These are phyloP conservation scores for Pantherophis guttatus DNA, from an alignment of 2,113 vertebrate species.

Conservation along the genomic window DNA sequence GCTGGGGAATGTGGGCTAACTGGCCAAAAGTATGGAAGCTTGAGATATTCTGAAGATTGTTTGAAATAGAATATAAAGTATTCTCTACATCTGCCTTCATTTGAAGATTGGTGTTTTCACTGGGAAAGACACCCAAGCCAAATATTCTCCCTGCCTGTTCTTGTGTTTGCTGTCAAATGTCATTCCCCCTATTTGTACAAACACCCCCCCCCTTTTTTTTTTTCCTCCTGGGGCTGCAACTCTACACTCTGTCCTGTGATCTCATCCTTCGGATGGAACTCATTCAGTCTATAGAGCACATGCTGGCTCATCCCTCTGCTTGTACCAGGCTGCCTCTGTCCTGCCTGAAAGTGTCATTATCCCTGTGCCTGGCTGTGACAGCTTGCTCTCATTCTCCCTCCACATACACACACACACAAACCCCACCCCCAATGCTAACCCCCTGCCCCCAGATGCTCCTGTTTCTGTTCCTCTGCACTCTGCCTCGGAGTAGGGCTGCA, in stretches of 20 bases:
- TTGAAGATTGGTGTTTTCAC: not conserved
- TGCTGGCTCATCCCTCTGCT: not conserved
- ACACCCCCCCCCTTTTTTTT: no score
- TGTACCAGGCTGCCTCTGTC: not conserved
- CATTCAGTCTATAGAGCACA: not conserved
- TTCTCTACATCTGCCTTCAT: not conserved
- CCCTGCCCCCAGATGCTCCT: not conserved
- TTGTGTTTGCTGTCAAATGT: not conserved
- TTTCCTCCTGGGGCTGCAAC: not conserved
- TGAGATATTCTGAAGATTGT: not conserved
- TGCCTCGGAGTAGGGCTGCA: not conserved
- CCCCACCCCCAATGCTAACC: not conserved
- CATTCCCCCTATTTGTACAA: not conserved
- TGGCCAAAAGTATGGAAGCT: not conserved
- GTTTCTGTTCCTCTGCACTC: not conserved
- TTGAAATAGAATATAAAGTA: not conserved
- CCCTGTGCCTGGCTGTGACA: not conserved
- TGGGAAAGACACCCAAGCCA: not conserved
- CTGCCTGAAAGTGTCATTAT: not conserved
- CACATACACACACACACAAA: no score
- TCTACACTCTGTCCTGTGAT: not conserved
- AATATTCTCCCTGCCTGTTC: not conserved
- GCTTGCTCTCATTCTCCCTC: rapidly evolving
- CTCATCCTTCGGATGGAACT: not conserved
- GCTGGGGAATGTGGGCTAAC: not conserved